These are phyloP conservation scores for Trimorus sp. DNA, from an alignment of 2,888 invertebrate species.

Conservation along the genomic window DNA sequence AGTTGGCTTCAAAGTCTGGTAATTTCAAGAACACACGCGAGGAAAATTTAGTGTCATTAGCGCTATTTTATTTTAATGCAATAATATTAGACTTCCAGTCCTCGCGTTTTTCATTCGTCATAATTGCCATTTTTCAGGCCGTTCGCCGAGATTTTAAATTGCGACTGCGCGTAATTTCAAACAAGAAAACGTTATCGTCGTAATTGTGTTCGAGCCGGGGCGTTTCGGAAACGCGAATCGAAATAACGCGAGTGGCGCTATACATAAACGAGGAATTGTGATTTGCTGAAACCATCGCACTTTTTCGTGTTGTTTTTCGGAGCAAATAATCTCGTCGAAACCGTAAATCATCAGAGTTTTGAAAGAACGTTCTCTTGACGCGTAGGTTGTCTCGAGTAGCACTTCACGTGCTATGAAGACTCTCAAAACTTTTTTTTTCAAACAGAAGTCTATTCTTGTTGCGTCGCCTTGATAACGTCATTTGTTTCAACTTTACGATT, in stretches of 20 bases:
- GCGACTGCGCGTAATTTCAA: too few species aligned
- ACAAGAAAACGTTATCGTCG: too few species aligned
- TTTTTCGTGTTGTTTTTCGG: conserved; percentile 7
- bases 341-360: conserved; percentile 31
- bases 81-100: conserved; percentile 6
- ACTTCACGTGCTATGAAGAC: conserved; percentile 30
- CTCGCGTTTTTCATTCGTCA: background rate
- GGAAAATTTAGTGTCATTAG: conserved; percentile 4
- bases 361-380: conserved; percentile 31
- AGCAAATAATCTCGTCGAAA: conserved; percentile 18
- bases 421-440: conserved; percentile 25
- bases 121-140: background rate
- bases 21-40: conserved; percentile 28
- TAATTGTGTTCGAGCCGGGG: background rate
- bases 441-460: conserved; percentile 26
- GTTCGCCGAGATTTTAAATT: background rate
- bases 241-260: background rate
- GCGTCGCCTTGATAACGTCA: conserved; percentile 23
- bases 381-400: conserved; percentile 35
- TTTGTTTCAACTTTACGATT: conserved; percentile 16
- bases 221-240: background rate
- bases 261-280: background rate
- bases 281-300: conserved; percentile 4
- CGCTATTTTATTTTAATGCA: conserved; percentile 6
- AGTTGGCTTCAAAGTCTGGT: conserved; percentile 23